A percentile compares a stretch with the other conserved stretches of the same genome.
Evolutionary conservation across 2,888 invertebrate species (phyloP).

Genomic region (Pseudococcus jackbeardsleyi): DNA sequence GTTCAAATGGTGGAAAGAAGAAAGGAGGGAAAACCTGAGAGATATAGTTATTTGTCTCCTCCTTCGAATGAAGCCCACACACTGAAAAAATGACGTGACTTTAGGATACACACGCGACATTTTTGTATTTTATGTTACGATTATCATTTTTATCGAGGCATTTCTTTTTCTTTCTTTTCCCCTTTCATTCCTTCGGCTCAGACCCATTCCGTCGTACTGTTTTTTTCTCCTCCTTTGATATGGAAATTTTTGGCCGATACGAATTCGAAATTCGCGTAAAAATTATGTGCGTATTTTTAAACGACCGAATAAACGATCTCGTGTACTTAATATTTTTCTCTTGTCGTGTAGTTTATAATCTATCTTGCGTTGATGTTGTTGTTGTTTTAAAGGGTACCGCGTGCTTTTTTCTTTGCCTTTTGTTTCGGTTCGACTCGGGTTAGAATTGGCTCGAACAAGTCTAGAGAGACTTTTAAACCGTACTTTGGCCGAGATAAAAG

Average conservation of each 20-base stretch:
- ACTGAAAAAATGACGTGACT: background rate
- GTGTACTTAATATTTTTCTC: background rate
- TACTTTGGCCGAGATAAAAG: no score
- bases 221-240: background rate
- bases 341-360: background rate
- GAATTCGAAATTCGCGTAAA: background rate
- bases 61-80: background rate
- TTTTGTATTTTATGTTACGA: background rate
- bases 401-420: background rate
- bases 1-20: background rate
- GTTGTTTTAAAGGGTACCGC: background rate
- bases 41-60: no score
- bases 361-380: background rate
- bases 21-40: background rate
- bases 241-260: background rate
- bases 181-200: background rate
- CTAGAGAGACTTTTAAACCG: no score
- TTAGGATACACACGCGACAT: background rate
- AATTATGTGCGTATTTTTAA: background rate
- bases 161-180: background rate
- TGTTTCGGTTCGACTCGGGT: background rate
- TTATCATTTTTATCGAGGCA: background rate
- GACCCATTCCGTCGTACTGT: background rate
- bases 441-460: no score
- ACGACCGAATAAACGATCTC: background rate